These are phyloP conservation scores for Muraenolepis orangiensis DNA, from an alignment of 2,797 vertebrate species.

Conservation along the genomic window DNA sequence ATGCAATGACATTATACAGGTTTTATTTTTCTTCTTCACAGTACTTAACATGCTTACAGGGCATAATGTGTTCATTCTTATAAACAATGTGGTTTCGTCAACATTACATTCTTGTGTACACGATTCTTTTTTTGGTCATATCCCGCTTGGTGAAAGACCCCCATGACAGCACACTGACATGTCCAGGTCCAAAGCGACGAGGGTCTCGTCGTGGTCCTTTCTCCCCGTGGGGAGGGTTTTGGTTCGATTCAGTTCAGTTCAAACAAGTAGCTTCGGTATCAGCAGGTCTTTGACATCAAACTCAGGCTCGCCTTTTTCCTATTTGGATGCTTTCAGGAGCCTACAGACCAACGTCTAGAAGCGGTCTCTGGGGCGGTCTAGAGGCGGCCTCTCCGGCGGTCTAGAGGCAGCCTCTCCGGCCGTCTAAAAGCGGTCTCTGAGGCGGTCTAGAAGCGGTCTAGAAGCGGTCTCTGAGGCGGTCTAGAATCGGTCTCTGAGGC, in stretches of 20 bases:
- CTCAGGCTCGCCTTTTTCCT: neutral
- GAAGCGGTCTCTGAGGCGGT: no score
- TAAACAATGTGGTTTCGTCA: neutral
- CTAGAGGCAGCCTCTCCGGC: no score
- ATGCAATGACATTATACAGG: neutral
- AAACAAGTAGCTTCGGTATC: neutral
- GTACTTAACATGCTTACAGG: conserved; percentile 4
- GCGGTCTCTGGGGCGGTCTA: neutral
- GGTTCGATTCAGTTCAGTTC: neutral
- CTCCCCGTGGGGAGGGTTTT: neutral
- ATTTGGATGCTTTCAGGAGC: neutral
- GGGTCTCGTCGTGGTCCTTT: neutral
- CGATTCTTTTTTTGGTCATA: neutral
- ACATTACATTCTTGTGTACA: neutral
- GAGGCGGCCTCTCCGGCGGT: neutral
- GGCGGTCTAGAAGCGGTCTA: no score
- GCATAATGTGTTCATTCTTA: neutral
- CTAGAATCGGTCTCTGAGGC: no score
- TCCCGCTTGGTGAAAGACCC: neutral
- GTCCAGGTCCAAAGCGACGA: neutral
- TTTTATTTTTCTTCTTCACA: neutral
- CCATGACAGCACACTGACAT: neutral
- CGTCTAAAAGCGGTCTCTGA: no score
- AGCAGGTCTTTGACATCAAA: neutral
- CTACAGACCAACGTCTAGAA: neutral